These are phyloP conservation scores for Silurus asotus DNA, from an alignment of 2,113 vertebrate species.

Conservation along the genomic window DNA sequence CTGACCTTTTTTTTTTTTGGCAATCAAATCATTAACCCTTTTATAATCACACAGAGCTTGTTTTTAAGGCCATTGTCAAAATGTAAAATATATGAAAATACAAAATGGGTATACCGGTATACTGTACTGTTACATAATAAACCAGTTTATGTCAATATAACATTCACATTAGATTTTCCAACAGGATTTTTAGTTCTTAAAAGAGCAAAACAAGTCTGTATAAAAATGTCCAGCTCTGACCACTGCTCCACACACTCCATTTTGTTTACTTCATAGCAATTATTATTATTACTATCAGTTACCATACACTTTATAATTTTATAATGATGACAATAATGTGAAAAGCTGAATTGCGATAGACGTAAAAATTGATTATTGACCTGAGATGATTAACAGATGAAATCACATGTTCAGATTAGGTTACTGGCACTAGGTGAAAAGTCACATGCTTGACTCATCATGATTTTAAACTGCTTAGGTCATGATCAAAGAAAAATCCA, in stretches of 20 bases:
- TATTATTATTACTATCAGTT: background rate
- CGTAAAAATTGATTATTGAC: background rate
- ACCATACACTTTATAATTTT: background rate
- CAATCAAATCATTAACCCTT: background rate
- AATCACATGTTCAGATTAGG: background rate
- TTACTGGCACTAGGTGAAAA: background rate
- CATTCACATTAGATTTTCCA: background rate
- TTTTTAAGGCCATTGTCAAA: background rate
- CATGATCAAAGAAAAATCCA: conserved; percentile 14
- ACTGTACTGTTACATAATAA: too few species aligned
- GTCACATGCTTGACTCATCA: background rate
- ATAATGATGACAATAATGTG: too few species aligned
- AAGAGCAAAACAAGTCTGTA: background rate
- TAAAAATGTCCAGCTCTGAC: background rate
- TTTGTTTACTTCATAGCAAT: background rate
- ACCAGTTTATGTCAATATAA: background rate
- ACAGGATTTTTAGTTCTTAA: background rate
- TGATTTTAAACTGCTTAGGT: background rate
- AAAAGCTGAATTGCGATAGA: background rate
- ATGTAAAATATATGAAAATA: background rate
- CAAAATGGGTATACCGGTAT: background rate
- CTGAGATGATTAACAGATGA: background rate
- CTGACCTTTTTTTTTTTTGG: background rate
- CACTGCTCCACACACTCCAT: background rate
- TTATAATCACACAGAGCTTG: background rate